Evolutionary conservation across 2,113 vertebrate species (phyloP), one percentile per base, ranked within the genome.

Genomic region (Sylvia atricapilla): DNA sequence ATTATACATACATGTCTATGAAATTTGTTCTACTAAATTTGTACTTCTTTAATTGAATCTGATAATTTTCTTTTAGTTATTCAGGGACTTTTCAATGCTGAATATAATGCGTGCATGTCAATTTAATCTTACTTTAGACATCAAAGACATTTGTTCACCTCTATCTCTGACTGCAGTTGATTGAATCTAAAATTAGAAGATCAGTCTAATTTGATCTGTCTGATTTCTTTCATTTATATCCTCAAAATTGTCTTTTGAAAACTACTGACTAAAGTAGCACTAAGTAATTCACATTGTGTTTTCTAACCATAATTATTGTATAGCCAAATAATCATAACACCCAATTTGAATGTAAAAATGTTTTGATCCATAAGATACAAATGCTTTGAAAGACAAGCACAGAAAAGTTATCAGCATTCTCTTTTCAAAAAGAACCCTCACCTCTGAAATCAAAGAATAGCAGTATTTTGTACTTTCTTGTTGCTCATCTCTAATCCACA

Each of bases 101-200:
- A 74, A 17, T 35, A n/a, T 39, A 47, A 44, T 35, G 13, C 23
- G 28, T 59, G 27, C 33, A 64, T 1, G 0, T 55, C 35, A 70
- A 37, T 23, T 69, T 63, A 53, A 49, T 75, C 83, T 89, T 37
- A 47, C 37, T 87, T 89, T 53, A 63, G 60, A 59, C 28, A 53
- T 73, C 37, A 87, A 79, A 93, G 44, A 66, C 41, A 44, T 89
- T 84, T 84, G 10, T 75, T 77, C 49, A 76, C 27, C 58, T 84
- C 14, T 79, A 70, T n/a, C 47, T 81, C 41, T 47, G 63, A 83
- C 8, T 69, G 52, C 30, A 84, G 35, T 43, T 68, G 33, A 70
- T 39, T 53, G 27, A 86, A 84, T 35, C 47, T 66, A 78, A 87
- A 87, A 82, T 75, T 46, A 52, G 60, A 52, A 25, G 27, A 72